Conservation (phyloP, 2,113 vertebrate genomes). For the Poeciliopsis turrubarensis region DNA sequence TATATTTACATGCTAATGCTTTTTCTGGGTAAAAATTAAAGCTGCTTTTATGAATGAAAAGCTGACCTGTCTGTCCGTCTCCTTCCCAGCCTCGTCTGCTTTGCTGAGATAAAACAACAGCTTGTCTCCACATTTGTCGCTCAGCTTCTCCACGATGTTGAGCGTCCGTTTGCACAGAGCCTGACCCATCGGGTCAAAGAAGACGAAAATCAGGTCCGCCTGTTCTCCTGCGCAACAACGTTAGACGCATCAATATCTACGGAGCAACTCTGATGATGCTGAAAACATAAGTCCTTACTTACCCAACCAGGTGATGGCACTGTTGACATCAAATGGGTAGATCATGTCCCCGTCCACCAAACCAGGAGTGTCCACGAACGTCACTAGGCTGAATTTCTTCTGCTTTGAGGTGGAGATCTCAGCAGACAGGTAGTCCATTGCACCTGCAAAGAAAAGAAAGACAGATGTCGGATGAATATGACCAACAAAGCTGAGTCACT, state of each 20-base stretch:
- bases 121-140: constrained; percentile 79
- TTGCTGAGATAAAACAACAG: constrained; percentile 84
- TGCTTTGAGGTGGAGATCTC: constrained; percentile 85
- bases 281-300: constrained; percentile 21
- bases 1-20: not conserved
- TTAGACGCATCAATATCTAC: not conserved
- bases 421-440: constrained; percentile 80
- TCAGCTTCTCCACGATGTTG: constrained; percentile 84
- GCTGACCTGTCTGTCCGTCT: constrained; percentile 80
- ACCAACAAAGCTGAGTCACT: not conserved
- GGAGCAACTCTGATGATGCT: not conserved
- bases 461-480: not conserved
- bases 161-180: constrained; percentile 84
- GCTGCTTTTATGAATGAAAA: not conserved
- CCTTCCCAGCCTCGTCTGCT: constrained; percentile 80
- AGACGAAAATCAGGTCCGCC: constrained; percentile 83
- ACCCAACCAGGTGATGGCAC: constrained; percentile 82
- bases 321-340: constrained; percentile 83
- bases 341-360: constrained; percentile 85
- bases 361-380: constrained; percentile 83
- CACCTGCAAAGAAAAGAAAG: constrained; percentile 60
- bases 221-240: constrained; percentile 76
- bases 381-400: constrained; percentile 85
- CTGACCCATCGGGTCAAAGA: constrained; percentile 86
- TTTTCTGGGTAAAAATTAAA: not conserved